Conservation (phyloP, 2,797 vertebrate species). For the Loriculus beryllinus region DNA sequence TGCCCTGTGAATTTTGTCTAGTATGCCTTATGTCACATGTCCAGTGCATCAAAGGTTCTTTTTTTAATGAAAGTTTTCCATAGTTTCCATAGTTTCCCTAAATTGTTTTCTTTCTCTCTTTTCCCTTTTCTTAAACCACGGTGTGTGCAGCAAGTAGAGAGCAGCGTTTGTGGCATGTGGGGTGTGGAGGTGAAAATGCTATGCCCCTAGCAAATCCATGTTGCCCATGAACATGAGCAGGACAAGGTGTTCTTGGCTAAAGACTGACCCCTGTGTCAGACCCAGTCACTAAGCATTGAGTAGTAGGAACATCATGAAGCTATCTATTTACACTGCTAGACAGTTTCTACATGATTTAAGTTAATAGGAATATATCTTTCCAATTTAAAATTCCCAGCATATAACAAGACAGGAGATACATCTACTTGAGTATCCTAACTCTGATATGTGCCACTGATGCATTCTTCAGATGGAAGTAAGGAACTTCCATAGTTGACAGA, state of each 20-base stretch:
- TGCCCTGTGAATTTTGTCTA: neutral
- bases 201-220: neutral
- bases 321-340: neutral
- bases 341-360: neutral
- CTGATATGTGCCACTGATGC: neutral
- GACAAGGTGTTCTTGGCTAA: neutral
- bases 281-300: neutral
- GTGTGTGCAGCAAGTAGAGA: neutral
- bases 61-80: neutral
- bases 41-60: neutral
- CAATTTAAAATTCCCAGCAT: neutral
- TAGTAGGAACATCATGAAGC: neutral
- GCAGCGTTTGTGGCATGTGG: neutral
- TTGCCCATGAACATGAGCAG: neutral
- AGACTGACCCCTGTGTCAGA: neutral
- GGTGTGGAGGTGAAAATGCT: neutral
- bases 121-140: neutral
- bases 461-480: neutral
- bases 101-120: neutral
- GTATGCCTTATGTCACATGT: neutral
- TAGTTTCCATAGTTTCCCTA: neutral
- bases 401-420: neutral
- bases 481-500: neutral
- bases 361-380: neutral
- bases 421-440: fast-evolving